phyloP scores from a whole-genome alignment of 2,888 invertebrate species.

The Oxycera nigricornis region DNA sequence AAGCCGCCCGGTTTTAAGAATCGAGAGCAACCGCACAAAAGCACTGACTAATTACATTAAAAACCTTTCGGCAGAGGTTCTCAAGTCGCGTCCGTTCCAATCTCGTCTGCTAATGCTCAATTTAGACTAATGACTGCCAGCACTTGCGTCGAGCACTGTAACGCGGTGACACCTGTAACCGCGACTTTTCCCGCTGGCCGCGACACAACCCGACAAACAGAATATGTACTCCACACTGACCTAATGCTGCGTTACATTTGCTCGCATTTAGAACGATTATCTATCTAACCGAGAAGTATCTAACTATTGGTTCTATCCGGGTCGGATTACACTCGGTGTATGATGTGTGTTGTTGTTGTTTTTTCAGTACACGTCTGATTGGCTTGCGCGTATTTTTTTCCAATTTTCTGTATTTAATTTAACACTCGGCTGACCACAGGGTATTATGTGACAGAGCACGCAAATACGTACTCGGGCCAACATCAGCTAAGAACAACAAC shows the following conservation, averaged over 20 bases:
- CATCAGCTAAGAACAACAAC: background rate
- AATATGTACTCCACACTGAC: background rate
- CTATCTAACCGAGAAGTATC: background rate
- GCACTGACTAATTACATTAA: too few species aligned
- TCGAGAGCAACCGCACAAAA: too few species aligned
- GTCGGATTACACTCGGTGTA: slow-evolving; percentile 13
- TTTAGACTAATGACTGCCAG: background rate
- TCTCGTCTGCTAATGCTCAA: background rate
- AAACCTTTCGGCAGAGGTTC: background rate
- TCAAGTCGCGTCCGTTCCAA: background rate
- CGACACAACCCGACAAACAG: slow-evolving; percentile 27
- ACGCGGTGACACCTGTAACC: slow-evolving; percentile 43
- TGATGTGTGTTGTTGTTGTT: too few species aligned
- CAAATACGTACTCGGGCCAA: background rate
- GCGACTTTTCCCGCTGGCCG: slow-evolving; percentile 29
- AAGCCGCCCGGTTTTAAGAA: too few species aligned
- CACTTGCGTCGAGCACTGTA: too few species aligned
- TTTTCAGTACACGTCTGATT: background rate
- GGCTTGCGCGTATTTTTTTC: background rate
- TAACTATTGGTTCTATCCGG: slow-evolving; percentile 1
- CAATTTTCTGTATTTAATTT: slow-evolving; percentile 42
- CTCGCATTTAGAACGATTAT: background rate
- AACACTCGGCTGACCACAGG: slow-evolving; percentile 43
- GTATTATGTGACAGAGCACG: slow-evolving; percentile 33
- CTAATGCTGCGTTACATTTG: slow-evolving; percentile 28